Percentiles rank a stretch among this genome's conserved stretches.
These are phyloP conservation scores for Montipora efflorescens DNA, from an alignment of 64 coral and sea anemone genomes.

Conservation along the genomic window DNA sequence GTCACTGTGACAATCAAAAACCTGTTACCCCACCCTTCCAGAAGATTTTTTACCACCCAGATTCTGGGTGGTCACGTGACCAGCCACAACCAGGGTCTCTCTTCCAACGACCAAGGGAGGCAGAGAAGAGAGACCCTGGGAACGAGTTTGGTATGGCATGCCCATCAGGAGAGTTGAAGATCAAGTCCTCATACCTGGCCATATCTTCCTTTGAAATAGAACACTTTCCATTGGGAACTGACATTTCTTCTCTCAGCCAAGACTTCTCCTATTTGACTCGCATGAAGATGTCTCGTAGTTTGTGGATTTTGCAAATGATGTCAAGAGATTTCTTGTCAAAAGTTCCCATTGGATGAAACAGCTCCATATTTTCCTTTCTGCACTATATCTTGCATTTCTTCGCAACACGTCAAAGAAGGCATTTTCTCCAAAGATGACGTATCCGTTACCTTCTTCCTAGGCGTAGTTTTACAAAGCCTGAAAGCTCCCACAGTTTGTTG, in stretches of 20 bases:
- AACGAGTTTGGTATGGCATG: background rate
- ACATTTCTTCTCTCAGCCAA: constrained; percentile 25
- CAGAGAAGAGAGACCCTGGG: too few relatives aligned
- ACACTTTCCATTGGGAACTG: background rate
- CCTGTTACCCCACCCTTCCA: too few relatives aligned
- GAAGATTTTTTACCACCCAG: too few relatives aligned
- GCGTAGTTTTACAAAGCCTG: too few relatives aligned
- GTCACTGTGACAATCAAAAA: too few relatives aligned
- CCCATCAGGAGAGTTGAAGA: constrained; percentile 33
- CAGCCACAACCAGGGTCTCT: too few relatives aligned
- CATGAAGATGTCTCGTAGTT: background rate
- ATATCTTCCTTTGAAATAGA: background rate
- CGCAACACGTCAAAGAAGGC: constrained; percentile 7
- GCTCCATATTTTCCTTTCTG: background rate
- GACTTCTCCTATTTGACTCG: constrained; percentile 12
- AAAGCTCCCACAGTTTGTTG: too few relatives aligned
- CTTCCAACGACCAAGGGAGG: too few relatives aligned
- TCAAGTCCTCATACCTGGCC: background rate
- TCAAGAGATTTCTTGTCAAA: background rate
- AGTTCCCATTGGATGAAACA: background rate
- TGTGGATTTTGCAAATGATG: background rate
- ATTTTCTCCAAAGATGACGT: background rate
- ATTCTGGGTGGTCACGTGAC: too few relatives aligned
- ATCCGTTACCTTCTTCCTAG: too few relatives aligned
- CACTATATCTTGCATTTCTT: background rate